These are phyloP conservation scores for Anguilla marmorata DNA, from an alignment of 2,797 vertebrate species.

Conservation along the genomic window DNA sequence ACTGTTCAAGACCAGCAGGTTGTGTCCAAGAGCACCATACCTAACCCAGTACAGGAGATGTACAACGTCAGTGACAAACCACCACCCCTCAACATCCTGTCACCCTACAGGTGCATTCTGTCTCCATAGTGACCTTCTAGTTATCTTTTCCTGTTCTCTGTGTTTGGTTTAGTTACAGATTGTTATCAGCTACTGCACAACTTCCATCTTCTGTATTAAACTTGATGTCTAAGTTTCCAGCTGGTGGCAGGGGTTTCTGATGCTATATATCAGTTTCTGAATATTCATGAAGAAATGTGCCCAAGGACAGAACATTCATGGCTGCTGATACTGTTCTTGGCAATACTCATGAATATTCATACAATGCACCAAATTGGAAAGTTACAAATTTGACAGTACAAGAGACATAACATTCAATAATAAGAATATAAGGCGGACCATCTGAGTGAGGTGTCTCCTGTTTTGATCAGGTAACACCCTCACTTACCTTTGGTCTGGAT, in stretches of 20 bases:
- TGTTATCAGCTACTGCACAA: not conserved
- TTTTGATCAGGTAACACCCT: not conserved
- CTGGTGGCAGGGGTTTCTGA: not conserved
- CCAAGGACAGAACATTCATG: conserved; percentile 7
- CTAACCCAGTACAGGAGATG: conserved; percentile 89
- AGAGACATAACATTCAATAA: not conserved
- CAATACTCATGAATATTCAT: not conserved
- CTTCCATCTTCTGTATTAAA: not conserved
- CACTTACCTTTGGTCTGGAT: not conserved
- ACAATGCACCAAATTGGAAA: not conserved
- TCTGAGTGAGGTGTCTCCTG: not conserved
- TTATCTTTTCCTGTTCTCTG: not conserved
- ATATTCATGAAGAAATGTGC: not conserved
- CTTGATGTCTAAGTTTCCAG: not conserved
- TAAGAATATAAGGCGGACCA: not conserved
- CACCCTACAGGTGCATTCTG: conserved; percentile 79
- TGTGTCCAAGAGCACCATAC: conserved; percentile 93
- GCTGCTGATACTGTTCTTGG: not conserved
- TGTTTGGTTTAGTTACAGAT: not conserved
- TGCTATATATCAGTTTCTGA: not conserved
- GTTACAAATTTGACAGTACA: not conserved
- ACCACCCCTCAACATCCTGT: conserved; percentile 91
- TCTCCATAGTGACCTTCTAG: not conserved
- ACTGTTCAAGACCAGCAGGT: conserved; percentile 96
- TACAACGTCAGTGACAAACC: conserved; percentile 93